These are phyloP conservation scores for Phalacrocorax carbo DNA, from an alignment of 2,113 vertebrate genomes.

Conservation along the genomic window DNA sequence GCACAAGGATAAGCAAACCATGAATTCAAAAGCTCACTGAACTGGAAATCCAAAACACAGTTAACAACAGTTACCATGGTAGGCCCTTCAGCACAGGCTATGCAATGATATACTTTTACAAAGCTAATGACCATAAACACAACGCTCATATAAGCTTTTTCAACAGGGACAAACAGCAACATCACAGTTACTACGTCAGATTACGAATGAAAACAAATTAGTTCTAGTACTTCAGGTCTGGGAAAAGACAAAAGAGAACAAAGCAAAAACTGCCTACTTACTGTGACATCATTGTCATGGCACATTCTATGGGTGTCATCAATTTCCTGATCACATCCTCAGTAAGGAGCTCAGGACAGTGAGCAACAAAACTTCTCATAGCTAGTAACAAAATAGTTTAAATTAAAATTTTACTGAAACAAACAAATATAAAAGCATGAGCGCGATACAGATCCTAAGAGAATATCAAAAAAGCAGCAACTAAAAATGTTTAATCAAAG, in stretches of 20 bases:
- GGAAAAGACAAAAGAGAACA: background rate
- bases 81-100: background rate
- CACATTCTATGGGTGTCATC: slow-evolving; percentile 98
- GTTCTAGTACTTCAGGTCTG: background rate
- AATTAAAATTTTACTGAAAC: background rate
- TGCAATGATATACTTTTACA: background rate
- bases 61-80: background rate
- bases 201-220: background rate
- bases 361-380: slow-evolving; percentile 98
- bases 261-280: slow-evolving; percentile 76
- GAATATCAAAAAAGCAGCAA: background rate
- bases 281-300: slow-evolving; percentile 99
- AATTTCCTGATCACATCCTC: slow-evolving; percentile 96
- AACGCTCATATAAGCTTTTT: background rate
- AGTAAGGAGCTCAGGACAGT: slow-evolving; percentile 95
- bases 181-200: background rate
- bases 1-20: background rate
- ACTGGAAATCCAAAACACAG: background rate
- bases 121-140: background rate
- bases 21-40: background rate
- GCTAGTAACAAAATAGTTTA: slow-evolving; percentile 72
- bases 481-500: background rate
- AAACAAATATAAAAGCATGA: background rate
- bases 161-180: background rate
- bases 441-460: background rate